phyloP scores from a whole-genome alignment of 92 coral and sea anemone genomes.

The Phenganax subtilis region DNA sequence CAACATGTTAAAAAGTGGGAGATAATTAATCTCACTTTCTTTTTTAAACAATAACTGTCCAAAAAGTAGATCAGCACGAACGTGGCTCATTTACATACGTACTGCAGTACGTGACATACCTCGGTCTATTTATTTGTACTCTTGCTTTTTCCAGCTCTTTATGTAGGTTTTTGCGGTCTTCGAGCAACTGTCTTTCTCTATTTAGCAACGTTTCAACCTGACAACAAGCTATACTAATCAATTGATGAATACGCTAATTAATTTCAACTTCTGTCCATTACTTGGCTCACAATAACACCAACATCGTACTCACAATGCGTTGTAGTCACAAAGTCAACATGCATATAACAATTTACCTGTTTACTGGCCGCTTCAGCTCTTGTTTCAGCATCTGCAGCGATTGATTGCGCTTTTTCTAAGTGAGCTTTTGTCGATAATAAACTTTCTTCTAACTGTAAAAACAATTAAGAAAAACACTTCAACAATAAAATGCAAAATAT shows the following conservation, averaged over 20 bases:
- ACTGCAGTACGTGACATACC: conserved; percentile 44
- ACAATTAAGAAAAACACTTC: no score
- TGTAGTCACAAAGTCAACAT: neutral
- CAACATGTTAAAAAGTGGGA: no score
- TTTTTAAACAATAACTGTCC: no score
- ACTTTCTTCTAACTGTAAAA: conserved; percentile 62
- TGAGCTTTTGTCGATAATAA: conserved; percentile 56
- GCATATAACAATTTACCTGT: conserved; percentile 52
- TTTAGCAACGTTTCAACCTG: conserved; percentile 83
- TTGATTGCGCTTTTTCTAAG: conserved; percentile 67
- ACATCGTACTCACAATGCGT: neutral
- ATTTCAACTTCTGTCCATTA: neutral
- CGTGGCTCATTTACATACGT: neutral
- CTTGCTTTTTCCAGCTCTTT: conserved; percentile 81
- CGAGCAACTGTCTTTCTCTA: conserved; percentile 87
- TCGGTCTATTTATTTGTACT: conserved; percentile 76
- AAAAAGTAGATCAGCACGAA: neutral
- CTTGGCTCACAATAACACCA: no score
- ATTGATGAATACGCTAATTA: neutral
- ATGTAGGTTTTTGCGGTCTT: conserved; percentile 76
- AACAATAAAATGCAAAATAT: no score
- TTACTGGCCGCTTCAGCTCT: conserved; percentile 93
- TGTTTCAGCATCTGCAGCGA: conserved; percentile 87
- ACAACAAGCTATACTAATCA: neutral
- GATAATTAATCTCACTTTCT: no score